These are phyloP conservation scores for Prionace glauca DNA, from an alignment of 2,797 vertebrate species.

Conservation along the genomic window DNA sequence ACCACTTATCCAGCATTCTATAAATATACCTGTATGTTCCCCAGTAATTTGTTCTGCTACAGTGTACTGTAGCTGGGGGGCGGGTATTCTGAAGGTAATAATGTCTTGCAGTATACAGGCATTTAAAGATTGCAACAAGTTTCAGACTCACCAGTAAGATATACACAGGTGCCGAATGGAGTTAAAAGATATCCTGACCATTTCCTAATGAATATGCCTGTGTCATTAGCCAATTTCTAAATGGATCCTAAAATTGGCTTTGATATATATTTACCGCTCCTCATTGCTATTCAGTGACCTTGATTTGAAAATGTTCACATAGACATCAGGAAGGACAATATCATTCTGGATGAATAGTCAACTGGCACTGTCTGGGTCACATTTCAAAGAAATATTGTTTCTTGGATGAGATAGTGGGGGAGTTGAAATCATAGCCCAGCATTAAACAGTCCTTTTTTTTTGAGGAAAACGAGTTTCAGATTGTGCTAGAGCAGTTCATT, in stretches of 20 bases:
- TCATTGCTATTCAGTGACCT: background rate
- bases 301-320: background rate
- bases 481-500: conserved; percentile 61
- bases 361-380: background rate
- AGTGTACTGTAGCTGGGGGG: background rate
- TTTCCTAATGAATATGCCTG: background rate
- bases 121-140: background rate
- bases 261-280: no score
- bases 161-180: background rate
- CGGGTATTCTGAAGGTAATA: background rate
- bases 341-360: background rate
- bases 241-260: background rate
- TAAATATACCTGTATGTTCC: background rate
- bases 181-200: background rate
- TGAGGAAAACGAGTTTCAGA: conserved; percentile 41
- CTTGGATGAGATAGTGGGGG: background rate
- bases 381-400: background rate
- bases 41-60: background rate
- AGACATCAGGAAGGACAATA: background rate
- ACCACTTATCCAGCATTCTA: background rate
- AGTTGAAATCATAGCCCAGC: background rate
- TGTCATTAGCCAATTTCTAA: background rate
- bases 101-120: no score
- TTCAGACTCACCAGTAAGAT: background rate
- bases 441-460: background rate